Conservation (phyloP, 2,113 vertebrate genomes). For the Casuarius casuarius region DNA sequence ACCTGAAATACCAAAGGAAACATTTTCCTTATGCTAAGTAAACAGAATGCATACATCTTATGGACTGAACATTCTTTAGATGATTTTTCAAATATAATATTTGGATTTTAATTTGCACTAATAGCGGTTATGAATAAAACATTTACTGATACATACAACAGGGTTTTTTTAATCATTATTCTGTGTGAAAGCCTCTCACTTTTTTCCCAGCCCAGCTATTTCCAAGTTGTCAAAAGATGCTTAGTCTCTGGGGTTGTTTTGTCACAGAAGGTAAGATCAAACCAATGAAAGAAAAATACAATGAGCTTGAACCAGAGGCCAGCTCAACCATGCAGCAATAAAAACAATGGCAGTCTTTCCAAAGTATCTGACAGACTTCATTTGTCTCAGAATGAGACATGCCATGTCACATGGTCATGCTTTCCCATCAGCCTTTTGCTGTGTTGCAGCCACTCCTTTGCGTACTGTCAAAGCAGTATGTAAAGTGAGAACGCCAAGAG, state of each 20-base stretch:
- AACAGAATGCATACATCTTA: neutral
- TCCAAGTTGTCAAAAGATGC: conserved; percentile 51
- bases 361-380: conserved; percentile 77
- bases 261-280: conserved; percentile 81
- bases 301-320: conserved; percentile 71
- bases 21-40: neutral
- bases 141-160: neutral
- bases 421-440: conserved; percentile 66
- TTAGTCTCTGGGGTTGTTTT: conserved; percentile 77
- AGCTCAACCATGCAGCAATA: conserved; percentile 69
- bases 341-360: conserved; percentile 72
- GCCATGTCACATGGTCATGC: conserved; percentile 67
- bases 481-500: conserved; percentile 49
- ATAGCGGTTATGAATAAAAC: conserved; percentile 32
- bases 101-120: conserved; percentile 52
- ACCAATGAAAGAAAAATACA: conserved; percentile 71
- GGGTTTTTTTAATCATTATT: neutral
- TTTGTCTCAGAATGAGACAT: conserved; percentile 75
- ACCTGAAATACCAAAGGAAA: neutral
- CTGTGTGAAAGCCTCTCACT: neutral
- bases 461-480: neutral
- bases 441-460: conserved; percentile 48
- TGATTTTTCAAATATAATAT: conserved; percentile 13
- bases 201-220: neutral
- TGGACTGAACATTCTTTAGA: neutral